phyloP scores from a whole-genome alignment of 2,797 vertebrate genomes.

The Pogoniulus pusillus region DNA sequence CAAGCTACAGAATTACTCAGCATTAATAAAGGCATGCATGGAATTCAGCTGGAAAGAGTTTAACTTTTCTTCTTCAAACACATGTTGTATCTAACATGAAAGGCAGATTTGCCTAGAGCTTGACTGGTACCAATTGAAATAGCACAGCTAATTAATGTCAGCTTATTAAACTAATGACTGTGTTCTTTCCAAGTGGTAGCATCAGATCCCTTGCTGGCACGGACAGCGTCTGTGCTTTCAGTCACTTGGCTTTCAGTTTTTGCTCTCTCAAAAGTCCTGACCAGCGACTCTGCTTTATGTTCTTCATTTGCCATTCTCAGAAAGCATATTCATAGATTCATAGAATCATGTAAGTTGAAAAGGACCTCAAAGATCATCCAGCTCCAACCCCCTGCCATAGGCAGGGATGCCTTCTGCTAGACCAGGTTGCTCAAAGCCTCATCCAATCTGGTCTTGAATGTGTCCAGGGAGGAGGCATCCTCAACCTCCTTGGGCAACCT shows the following conservation, averaged over 20 bases:
- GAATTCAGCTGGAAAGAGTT: not conserved
- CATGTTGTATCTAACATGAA: not conserved
- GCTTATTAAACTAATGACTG: slow-evolving; percentile 13
- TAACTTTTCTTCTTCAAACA: slow-evolving; percentile 11
- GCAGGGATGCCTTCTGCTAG: no score
- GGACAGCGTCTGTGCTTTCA: not conserved
- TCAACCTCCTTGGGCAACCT: no score
- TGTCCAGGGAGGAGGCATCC: no score
- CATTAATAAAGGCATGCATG: not conserved
- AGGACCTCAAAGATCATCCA: no score
- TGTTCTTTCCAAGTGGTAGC: slow-evolving; percentile 20
- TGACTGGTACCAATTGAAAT: slow-evolving; percentile 20
- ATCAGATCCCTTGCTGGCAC: not conserved
- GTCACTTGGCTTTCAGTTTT: not conserved
- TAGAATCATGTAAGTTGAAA: no score
- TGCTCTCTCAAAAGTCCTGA: no score
- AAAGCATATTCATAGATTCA: no score
- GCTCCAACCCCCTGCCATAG: no score
- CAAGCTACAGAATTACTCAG: not conserved
- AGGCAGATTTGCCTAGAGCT: slow-evolving; percentile 21
- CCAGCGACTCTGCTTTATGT: no score
- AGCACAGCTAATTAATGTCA: slow-evolving; percentile 40
- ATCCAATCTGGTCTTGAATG: no score
- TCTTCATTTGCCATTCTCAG: no score
- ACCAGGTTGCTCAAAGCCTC: no score